phyloP scores from a whole-genome alignment of 2,113 vertebrate species.

The Aegithalos caudatus region DNA sequence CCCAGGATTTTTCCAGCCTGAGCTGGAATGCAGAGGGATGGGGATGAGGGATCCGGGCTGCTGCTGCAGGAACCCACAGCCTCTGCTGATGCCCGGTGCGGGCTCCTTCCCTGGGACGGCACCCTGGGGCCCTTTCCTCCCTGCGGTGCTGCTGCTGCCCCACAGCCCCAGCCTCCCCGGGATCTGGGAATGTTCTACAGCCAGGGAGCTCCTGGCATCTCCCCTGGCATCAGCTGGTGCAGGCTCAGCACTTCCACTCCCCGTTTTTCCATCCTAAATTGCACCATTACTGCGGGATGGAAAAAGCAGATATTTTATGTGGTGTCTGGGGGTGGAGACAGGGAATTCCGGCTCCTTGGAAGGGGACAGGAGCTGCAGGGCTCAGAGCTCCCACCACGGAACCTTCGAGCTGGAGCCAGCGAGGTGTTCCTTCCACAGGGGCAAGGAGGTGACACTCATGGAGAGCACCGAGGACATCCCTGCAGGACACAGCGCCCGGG shows the following conservation, averaged over 20 bases:
- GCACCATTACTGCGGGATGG: not conserved
- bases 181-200: not conserved
- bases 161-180: not conserved
- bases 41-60: not conserved
- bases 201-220: not conserved
- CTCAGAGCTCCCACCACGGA: not conserved
- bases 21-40: rapidly evolving
- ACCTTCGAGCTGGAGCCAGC: not conserved
- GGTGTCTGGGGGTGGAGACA: not conserved
- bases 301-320: not conserved
- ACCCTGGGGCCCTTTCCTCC: not conserved
- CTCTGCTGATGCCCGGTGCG: rapidly evolving
- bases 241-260: not conserved
- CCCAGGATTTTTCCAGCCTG: not conserved
- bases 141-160: not conserved
- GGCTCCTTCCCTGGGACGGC: not conserved
- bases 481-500: not conserved
- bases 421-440: not conserved
- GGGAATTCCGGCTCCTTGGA: not conserved
- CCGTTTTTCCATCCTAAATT: not conserved
- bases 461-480: not conserved
- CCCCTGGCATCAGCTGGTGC: not conserved
- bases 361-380: not conserved
- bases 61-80: not conserved
- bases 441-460: rapidly evolving